Conservation (phyloP, 2,113 vertebrate genomes). For the Deroptyus accipitrinus region DNA sequence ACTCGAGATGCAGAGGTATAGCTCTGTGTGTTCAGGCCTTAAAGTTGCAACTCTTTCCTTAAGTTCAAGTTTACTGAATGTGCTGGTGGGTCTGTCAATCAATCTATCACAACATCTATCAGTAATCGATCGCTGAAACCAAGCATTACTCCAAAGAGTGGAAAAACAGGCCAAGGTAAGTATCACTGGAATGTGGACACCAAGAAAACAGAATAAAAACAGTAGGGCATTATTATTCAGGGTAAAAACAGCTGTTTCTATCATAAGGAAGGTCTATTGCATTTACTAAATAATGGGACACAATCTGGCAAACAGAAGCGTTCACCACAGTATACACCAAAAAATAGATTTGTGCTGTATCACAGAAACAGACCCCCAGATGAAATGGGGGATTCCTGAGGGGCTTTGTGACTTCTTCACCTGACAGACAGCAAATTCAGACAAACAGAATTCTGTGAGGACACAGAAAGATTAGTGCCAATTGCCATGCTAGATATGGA, state of each 20-base stretch:
- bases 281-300: not conserved
- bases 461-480: not conserved
- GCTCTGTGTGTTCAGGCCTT: not conserved
- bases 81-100: not conserved
- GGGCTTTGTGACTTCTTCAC: not conserved
- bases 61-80: not conserved
- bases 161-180: not conserved
- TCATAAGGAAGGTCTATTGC: not conserved
- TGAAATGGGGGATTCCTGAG: not conserved
- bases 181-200: not conserved
- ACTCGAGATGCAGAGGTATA: not conserved
- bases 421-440: not conserved
- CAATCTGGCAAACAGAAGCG: not conserved
- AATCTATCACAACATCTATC: not conserved
- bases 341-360: rapidly evolving
- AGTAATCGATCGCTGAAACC: not conserved
- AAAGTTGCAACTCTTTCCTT: not conserved
- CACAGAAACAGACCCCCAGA: not conserved
- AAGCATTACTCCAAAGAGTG: not conserved
- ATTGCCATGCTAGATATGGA: not conserved
- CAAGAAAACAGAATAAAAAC: not conserved
- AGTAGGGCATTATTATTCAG: not conserved
- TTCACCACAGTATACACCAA: not conserved
- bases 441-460: not conserved
- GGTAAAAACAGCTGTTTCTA: not conserved